Evolutionary conservation across 2,797 vertebrate genomes (phyloP), one percentile per base, ranked within the genome.

Genomic region (Liparis tanakae): DNA sequence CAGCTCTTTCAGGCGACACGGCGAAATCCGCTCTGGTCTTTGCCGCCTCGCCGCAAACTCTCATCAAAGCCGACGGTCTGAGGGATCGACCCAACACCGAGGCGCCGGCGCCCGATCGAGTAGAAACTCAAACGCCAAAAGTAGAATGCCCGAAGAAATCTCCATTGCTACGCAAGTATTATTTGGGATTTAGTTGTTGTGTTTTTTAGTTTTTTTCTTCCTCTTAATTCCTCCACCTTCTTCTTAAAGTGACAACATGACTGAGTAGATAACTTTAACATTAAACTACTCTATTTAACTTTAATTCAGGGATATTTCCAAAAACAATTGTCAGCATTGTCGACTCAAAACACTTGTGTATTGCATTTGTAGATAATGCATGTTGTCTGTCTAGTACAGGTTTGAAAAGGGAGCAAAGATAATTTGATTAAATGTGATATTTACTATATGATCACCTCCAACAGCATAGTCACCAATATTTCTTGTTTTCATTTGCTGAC

Each of bases 101-200:
- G 73, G 85, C 87, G 1, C 59, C 63, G 5, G 69, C 58, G 15
- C 54, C 82, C 4, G 56, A 48, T 48, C 50, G 3, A 22, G 0
- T 78, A 9, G 77, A 72, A 9, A 74, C 73, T 14, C 57, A 20
- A 22, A 1, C 70, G 30, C 54, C 74, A 2, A 89, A 81, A 72
- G 67, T 10, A 9, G 58, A 44, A 25, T 99, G 98, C 65, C 95
- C 96, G 6, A 5, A 85, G 41, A 7, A 89, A 30, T 98, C 98
- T 43, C 96, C 96, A 0, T 76, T 97, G 73, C 89, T 99, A 41
- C 81, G 98, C 98, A 91, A 97, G 98, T 96, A 70, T 10, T 2
- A 10, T 17, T 44, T 54, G 43, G 17, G 9, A 15, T 63, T 48
- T 54, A 14, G 34, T 14, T 41, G 0, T 7, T 53, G 18, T 4